Conservation (phyloP, 2,797 vertebrate species). For the Geotrypetes seraphini region DNA sequence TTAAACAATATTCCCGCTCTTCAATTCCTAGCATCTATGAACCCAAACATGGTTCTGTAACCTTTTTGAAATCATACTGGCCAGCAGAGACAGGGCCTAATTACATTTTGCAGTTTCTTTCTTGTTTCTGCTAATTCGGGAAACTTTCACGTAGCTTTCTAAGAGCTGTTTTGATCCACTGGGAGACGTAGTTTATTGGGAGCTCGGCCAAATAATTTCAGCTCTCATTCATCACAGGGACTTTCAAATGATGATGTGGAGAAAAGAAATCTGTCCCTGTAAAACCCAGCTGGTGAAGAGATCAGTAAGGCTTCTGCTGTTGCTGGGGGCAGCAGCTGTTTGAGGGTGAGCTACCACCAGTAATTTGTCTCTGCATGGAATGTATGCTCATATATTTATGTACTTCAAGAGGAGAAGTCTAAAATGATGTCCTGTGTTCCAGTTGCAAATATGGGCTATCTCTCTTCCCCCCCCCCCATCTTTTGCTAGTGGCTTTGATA, state of each 20-base stretch:
- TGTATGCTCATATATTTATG: background rate
- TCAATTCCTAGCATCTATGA: conserved; percentile 8
- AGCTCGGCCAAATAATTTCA: background rate
- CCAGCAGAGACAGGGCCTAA: background rate
- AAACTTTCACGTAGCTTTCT: background rate
- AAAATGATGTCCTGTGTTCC: background rate
- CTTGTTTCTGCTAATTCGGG: background rate
- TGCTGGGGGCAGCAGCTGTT: conserved; percentile 45
- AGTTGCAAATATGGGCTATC: background rate
- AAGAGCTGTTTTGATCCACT: background rate
- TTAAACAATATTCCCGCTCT: conserved; percentile 8
- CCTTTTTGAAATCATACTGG: background rate
- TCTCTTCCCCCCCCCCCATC: background rate
- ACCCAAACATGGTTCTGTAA: background rate
- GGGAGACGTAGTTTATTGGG: background rate
- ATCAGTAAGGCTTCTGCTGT: conserved; percentile 37
- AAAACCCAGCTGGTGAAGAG: conserved; percentile 33
- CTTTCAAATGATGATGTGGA: conserved; percentile 3
- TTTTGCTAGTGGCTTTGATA: background rate
- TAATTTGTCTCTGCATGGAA: too few species aligned
- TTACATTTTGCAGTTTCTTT: background rate
- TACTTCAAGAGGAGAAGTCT: background rate
- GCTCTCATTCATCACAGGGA: background rate
- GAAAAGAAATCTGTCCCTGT: conserved; percentile 3
- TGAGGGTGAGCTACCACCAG: too few species aligned